A percentile compares a stretch with the other conserved stretches of the same genome.
These are phyloP conservation scores for Luscinia megarhynchos DNA, from an alignment of 2,797 vertebrate genomes.

Conservation along the genomic window DNA sequence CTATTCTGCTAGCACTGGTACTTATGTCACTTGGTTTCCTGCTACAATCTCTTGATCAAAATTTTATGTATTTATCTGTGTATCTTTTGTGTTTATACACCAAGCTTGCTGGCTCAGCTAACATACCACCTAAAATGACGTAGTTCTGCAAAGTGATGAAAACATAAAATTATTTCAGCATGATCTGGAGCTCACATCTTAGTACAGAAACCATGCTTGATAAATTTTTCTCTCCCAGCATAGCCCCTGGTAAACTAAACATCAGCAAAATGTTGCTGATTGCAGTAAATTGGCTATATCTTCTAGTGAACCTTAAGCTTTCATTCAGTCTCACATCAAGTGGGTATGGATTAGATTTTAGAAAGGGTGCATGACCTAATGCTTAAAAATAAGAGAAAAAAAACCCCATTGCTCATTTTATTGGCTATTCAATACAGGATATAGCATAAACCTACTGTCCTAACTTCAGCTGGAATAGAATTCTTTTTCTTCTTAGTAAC, in stretches of 20 bases:
- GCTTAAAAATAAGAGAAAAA: background rate
- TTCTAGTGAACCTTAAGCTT: background rate
- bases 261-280: background rate
- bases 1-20: background rate
- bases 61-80: background rate
- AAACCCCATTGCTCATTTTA: fast-evolving
- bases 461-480: background rate
- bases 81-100: background rate
- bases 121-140: fast-evolving
- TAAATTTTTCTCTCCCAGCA: background rate
- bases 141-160: background rate
- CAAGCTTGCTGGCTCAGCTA: background rate
- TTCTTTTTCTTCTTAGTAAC: background rate
- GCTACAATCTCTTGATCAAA: background rate
- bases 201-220: background rate
- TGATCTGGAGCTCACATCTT: background rate
- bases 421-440: background rate
- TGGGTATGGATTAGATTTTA: background rate
- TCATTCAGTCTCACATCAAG: background rate
- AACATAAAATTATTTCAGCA: background rate
- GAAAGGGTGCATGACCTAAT: background rate
- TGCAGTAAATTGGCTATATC: background rate
- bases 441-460: background rate
- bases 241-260: background rate
- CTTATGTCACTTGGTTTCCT: background rate